These are phyloP conservation scores for Allophyes oxyacanthae DNA, from an alignment of 2,888 invertebrate genomes.

Conservation along the genomic window DNA sequence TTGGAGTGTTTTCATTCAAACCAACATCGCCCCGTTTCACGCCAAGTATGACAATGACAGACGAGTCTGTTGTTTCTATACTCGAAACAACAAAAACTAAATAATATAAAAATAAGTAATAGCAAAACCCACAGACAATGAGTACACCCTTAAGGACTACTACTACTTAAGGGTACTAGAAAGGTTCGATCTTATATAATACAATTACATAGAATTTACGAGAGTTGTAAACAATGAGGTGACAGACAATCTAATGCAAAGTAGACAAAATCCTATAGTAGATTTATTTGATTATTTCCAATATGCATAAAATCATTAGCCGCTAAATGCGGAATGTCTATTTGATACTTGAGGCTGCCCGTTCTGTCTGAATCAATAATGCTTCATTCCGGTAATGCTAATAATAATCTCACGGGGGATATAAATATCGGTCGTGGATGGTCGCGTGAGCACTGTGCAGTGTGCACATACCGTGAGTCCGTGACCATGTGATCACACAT, in stretches of 20 bases:
- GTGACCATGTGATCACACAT: constrained; percentile 30
- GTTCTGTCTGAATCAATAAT: constrained; percentile 52
- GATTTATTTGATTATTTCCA: neutral
- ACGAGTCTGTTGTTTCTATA: constrained; percentile 47
- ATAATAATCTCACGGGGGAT: constrained; percentile 48
- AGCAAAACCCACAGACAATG: constrained; percentile 8
- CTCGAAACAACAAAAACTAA: constrained; percentile 6
- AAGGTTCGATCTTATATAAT: no score
- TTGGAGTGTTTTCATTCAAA: constrained; percentile 72
- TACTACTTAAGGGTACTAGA: no score
- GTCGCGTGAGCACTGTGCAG: constrained; percentile 45
- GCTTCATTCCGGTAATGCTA: constrained; percentile 54
- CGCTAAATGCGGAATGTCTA: constrained; percentile 11
- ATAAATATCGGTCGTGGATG: constrained; percentile 45
- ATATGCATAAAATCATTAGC: constrained; percentile 28
- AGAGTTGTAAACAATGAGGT: constrained; percentile 1
- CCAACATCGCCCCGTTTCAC: constrained; percentile 55
- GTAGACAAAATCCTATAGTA: no score
- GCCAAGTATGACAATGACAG: constrained; percentile 64
- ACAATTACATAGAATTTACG: constrained; percentile 9
- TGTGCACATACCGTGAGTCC: constrained; percentile 14
- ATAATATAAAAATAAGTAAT: constrained; percentile 8
- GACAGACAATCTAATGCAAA: neutral
- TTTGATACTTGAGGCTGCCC: constrained; percentile 15
- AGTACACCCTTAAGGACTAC: no score